Conservation (phyloP, 2,888 invertebrate genomes). For the Deroplatys truncata region DNA sequence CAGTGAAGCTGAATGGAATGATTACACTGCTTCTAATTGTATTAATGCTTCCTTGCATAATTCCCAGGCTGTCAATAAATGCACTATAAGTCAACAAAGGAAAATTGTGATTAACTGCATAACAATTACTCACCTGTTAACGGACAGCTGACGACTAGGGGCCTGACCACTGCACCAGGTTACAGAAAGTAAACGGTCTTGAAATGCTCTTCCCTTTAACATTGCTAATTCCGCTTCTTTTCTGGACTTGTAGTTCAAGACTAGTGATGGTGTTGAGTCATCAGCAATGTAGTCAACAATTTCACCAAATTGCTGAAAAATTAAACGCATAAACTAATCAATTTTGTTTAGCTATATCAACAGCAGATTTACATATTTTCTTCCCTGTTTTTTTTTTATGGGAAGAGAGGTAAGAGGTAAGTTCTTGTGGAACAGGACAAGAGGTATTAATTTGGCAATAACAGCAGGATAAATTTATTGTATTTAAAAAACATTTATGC, state of each 20-base stretch:
- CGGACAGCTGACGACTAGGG: neutral
- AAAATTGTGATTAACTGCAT: no score
- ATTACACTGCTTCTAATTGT: no score
- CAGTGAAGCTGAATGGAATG: no score
- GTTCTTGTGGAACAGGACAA: no score
- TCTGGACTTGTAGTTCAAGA: constrained; percentile 69
- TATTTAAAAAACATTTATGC: no score
- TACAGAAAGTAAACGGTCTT: constrained; percentile 53
- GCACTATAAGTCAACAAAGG: no score
- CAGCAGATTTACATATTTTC: neutral
- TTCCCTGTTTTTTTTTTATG: no score
- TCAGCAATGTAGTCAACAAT: constrained; percentile 78
- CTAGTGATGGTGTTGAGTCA: constrained; percentile 68
- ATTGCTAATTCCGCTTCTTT: constrained; percentile 76
- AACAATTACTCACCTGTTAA: neutral
- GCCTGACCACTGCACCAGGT: constrained; percentile 43
- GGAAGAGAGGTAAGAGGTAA: no score
- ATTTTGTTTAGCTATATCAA: neutral
- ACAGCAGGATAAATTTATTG: no score
- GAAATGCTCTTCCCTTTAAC: constrained; percentile 70
- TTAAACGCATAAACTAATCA: neutral
- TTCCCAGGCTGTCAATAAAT: no score
- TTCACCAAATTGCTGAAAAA: constrained; percentile 74
- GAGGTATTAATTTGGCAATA: no score
- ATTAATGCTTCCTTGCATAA: no score